Evolutionary conservation across 1,140 invertebrate species (phyloP), one percentile per base, ranked within the genome.

Genomic region (Lepidurus apus): DNA sequence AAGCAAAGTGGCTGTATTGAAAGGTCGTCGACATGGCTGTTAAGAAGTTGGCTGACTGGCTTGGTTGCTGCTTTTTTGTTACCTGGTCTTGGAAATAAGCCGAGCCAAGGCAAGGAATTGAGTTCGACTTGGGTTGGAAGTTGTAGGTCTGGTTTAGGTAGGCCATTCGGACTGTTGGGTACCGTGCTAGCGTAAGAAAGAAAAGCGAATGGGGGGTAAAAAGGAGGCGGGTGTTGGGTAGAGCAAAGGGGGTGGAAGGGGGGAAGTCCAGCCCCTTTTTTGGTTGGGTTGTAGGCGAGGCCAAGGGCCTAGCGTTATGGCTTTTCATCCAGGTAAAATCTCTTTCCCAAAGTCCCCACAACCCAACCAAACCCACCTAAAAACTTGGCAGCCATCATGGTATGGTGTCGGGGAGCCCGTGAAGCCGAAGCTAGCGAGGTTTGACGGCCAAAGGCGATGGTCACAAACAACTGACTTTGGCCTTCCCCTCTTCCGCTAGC

Each of bases 391-490:
- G 21, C 17, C 17, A 9, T 21, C 53, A 21, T 7, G 53, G 17
- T 21, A 5, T 17, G 53, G 17, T 65, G 53, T 1, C 21, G 53
- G 53, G 17, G 13, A 65, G 21, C 17, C 53, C 53, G 53, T 65
- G 53, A 65, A 65, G 53, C 34, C 34, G 34, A 34, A 34, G 34
- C 34, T 34, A 34, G 34, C 21, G 53, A 65, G 53, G 53, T 65
- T 65, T 65, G 53, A 65, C 53, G 53, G 53, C 53, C 53, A 65
- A 65, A 65, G 53, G 53, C 53, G 53, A 65, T 65, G 21, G 53
- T 65, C 53, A 65, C 53, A 65, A 65, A 65, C 53, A 65, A 65
- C 53, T 65, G 53, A 65, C 53, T 65, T 65, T 65, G 53, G 53
- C 53, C 53, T 65, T 65, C 53, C 53, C 21, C 53, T 65, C 53